Evolutionary conservation across 2,797 vertebrate species (phyloP).

Genomic region (Morelia viridis): DNA sequence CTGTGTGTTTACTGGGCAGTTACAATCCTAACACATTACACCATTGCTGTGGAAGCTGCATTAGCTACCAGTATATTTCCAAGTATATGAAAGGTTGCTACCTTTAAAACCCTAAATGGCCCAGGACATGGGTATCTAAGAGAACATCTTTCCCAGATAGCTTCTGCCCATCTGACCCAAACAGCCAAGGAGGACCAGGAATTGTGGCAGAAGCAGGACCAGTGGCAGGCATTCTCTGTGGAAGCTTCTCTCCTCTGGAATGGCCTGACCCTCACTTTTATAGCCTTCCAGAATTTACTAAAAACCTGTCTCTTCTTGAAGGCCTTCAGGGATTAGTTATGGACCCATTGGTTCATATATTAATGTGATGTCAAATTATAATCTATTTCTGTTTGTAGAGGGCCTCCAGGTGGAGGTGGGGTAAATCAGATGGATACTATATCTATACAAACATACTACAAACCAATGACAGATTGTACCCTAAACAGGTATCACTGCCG

Average conservation of each 20-base stretch:
- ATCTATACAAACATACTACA: not conserved
- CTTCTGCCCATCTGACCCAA: not conserved
- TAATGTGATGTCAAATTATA: not conserved
- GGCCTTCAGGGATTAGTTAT: not conserved
- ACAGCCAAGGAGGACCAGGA: not conserved
- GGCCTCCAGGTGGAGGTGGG: not conserved
- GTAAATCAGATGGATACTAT: not conserved
- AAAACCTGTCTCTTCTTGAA: not conserved
- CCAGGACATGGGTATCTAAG: not conserved
- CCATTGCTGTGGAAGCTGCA: not conserved
- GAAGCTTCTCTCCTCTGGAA: not conserved
- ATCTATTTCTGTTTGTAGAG: not conserved
- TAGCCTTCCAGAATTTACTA: not conserved
- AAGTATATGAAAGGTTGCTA: not conserved
- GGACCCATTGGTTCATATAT: not conserved
- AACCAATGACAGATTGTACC: not conserved
- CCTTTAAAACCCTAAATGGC: not conserved
- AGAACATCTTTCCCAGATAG: not conserved
- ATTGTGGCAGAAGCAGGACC: not conserved
- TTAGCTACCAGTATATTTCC: not conserved
- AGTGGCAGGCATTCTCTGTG: not conserved
- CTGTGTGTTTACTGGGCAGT: no score
- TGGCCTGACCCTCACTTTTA: not conserved
- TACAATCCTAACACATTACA: no score
- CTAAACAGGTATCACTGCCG: not conserved